These are phyloP conservation scores for Hymenochirus boettgeri DNA, from an alignment of 2,113 vertebrate genomes.

Conservation along the genomic window DNA sequence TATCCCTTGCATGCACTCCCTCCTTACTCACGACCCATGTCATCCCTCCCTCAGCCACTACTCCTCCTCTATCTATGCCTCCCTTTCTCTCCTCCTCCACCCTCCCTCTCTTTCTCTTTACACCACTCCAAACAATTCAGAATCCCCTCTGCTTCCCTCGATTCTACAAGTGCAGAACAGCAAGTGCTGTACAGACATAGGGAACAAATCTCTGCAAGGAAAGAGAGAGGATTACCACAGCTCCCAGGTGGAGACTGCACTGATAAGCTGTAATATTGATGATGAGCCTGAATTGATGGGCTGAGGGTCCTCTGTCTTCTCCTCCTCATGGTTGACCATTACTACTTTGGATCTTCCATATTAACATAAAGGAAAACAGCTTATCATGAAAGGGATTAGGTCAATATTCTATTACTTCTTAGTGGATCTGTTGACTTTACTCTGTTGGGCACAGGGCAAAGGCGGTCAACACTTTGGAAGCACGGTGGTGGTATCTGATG, in stretches of 20 bases:
- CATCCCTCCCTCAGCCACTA: constrained; percentile 33
- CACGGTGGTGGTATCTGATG: constrained; percentile 85
- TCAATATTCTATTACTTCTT: constrained; percentile 72
- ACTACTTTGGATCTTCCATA: constrained; percentile 50
- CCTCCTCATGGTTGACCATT: constrained; percentile 63
- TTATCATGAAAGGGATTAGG: constrained; percentile 37
- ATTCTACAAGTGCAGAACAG: constrained; percentile 67
- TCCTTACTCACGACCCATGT: constrained; percentile 29
- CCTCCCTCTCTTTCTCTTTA: constrained; percentile 54
- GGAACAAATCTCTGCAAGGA: constrained; percentile 2
- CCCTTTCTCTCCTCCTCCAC: constrained; percentile 22
- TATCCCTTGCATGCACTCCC: constrained; percentile 22
- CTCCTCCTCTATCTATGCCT: constrained; percentile 33
- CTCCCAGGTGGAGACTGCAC: constrained; percentile 16
- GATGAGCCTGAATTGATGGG: constrained; percentile 27
- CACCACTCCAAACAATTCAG: constrained; percentile 54
- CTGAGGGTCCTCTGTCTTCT: constrained; percentile 22
- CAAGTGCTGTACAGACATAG: constrained; percentile 47
- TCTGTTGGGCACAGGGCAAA: constrained; percentile 89
- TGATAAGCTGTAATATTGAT: not conserved
- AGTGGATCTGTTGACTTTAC: constrained; percentile 83
- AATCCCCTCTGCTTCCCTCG: constrained; percentile 43
- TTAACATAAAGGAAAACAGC: constrained; percentile 23
- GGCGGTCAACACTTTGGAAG: constrained; percentile 81
- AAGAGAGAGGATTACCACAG: constrained; percentile 14